Evolutionary conservation across 2,888 invertebrate genomes (phyloP), one percentile per base, ranked within the genome.

Genomic region (Ormyrus rosae): DNA sequence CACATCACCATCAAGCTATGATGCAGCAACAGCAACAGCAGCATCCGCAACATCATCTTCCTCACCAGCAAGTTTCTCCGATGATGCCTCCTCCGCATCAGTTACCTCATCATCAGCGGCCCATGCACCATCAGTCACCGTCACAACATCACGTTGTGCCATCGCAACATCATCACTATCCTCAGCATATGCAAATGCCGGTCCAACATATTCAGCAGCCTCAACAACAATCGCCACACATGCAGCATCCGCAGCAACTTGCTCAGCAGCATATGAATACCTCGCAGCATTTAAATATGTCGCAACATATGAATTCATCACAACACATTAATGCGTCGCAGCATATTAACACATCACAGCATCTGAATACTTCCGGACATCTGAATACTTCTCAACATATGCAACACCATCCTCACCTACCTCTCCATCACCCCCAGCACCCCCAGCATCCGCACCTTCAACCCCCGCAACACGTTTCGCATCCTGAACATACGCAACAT

Each of bases 381-480:
- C 3, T 82, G 11, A 80, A 67, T 65, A 6, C 70, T 3, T 80
- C 80, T 1, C 82, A 76, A 9, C 83, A 83, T 50, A 11, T 82
- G 1, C 74, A 67, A 6, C 75, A 75, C 34, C 65, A 92, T 91
- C 64, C 92, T 91, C 85, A 92, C 91, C 86, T 92, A 92, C 92
- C 78, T 48, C 80, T 70, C 10, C 77, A 85, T 64, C 84, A 84
- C 10, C 77, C 82, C 63, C 74, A 81, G n/a, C 69, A 79, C 9
- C 81, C 82, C 9, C 82, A 82, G 13, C 79, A 92, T 58, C 92
- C 92, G 85, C 83, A 83, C 9, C 81, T 78, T 10, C 87, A 87
- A 13, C 84, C 85, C 73, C 81, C 78, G 13, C 82, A 81, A 46
- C 83, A 84, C 48, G 50, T 48, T 55, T 76, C n/a, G 11, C 84